These are phyloP conservation scores for Epinotia ramella DNA, from an alignment of 2,888 invertebrate genomes.

Conservation along the genomic window DNA sequence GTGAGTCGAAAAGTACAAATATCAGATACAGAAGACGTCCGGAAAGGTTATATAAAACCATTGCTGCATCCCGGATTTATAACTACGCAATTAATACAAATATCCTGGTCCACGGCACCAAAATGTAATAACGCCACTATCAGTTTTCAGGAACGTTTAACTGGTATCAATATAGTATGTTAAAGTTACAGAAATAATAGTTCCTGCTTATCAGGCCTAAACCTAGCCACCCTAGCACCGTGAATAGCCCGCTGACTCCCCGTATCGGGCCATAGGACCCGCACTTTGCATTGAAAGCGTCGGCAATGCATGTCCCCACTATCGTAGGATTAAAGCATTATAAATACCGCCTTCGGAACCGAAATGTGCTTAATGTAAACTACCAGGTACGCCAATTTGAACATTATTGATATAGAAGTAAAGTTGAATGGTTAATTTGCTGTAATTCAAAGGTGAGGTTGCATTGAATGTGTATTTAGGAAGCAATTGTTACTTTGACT, in stretches of 20 bases:
- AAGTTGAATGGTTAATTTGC: neutral
- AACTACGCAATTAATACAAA: too few relatives aligned
- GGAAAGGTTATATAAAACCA: too few relatives aligned
- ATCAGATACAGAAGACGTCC: too few relatives aligned
- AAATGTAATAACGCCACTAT: neutral
- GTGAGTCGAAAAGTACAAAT: too few relatives aligned
- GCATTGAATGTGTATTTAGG: conserved; percentile 25
- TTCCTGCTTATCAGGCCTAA: neutral
- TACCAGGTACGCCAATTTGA: neutral
- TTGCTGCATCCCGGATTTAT: too few relatives aligned
- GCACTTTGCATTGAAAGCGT: conserved; percentile 56
- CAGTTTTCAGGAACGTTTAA: neutral
- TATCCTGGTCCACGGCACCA: neutral
- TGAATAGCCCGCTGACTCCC: conserved; percentile 38
- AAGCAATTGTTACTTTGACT: conserved; percentile 26
- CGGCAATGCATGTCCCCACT: conserved; percentile 45
- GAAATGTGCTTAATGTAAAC: conserved; percentile 14
- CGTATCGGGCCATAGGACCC: conserved; percentile 48
- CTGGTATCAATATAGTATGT: neutral
- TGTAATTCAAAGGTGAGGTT: neutral
- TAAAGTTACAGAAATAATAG: neutral
- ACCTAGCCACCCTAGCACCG: conserved; percentile 39
- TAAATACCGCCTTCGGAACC: conserved; percentile 37
- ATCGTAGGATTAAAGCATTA: conserved; percentile 48
- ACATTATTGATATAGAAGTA: neutral